A percentile compares a stretch with the other conserved stretches of the same genome.
Evolutionary conservation across 1,140 invertebrate genomes (phyloP).

Genomic region (Gryllus bimaculatus): DNA sequence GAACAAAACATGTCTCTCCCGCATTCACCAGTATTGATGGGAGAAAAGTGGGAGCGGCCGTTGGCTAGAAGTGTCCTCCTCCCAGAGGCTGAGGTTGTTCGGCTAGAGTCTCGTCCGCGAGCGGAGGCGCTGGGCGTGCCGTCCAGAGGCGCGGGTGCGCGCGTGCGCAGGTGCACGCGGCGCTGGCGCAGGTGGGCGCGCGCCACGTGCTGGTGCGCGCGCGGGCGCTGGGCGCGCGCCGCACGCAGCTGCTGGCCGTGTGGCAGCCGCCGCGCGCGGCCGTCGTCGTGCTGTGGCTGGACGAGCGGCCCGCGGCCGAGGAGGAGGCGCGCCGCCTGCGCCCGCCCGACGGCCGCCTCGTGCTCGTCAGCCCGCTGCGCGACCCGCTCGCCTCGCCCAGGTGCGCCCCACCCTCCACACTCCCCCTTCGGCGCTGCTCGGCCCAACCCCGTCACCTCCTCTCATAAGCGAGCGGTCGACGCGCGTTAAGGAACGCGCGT

Average conservation of each 20-base stretch:
- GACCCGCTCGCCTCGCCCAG: neutral
- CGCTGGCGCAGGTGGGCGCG: neutral
- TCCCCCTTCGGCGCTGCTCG: too few species aligned
- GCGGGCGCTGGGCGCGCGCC: neutral
- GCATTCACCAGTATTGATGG: too few species aligned
- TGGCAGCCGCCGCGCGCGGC: neutral
- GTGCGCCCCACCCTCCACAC: neutral
- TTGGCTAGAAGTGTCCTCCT: too few species aligned
- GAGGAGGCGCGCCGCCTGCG: neutral
- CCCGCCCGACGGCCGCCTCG: neutral
- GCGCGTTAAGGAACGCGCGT: too few species aligned
- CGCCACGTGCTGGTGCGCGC: neutral
- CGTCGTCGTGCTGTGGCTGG: neutral
- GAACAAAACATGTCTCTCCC: too few species aligned
- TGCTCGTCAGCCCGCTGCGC: neutral
- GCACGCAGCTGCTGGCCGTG: neutral
- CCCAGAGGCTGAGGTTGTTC: too few species aligned
- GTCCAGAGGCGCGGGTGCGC: too few species aligned
- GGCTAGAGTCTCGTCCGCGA: too few species aligned
- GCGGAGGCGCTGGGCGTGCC: too few species aligned
- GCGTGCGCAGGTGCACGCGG: neutral
- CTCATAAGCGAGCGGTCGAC: too few species aligned
- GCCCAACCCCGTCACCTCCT: too few species aligned
- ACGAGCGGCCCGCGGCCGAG: neutral
- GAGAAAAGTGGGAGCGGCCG: too few species aligned